These are phyloP conservation scores for Periophthalmus magnuspinnatus DNA, from an alignment of 2,797 vertebrate genomes.

Conservation along the genomic window DNA sequence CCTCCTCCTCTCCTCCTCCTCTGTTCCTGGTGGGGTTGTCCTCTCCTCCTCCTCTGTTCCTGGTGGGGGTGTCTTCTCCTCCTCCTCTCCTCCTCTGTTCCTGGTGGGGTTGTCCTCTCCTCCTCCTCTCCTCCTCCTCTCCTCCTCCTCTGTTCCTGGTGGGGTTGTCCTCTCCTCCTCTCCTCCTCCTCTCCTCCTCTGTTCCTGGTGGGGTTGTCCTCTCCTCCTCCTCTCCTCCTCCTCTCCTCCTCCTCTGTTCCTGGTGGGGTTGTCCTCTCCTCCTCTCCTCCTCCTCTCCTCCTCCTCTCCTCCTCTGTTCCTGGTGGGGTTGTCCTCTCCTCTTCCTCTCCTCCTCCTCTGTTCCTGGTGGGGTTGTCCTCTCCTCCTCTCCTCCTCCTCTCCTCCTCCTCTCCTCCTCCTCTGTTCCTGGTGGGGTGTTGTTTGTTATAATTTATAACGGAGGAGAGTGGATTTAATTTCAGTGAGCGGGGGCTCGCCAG, in stretches of 20 bases:
- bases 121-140: too few species aligned
- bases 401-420: conserved; percentile 59
- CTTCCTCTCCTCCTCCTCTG: background rate
- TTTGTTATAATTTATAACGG: conserved; percentile 99
- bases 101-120: too few species aligned
- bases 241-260: conserved; percentile 4
- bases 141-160: background rate
- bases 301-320: background rate
- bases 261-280: too few species aligned
- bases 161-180: too few species aligned
- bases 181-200: conserved; percentile 3
- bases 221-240: too few species aligned
- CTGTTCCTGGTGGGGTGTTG: conserved; percentile 84
- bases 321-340: background rate
- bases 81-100: too few species aligned
- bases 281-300: conserved; percentile 79
- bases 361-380: too few species aligned
- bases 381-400: too few species aligned
- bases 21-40: too few species aligned
- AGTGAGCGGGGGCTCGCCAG: conserved; percentile 92
- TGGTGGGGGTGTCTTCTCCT: too few species aligned
- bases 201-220: too few species aligned
- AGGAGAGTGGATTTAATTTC: conserved; percentile 99
- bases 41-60: background rate
- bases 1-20: too few species aligned